Evolutionary conservation across 2,888 invertebrate genomes (phyloP), one percentile per base, ranked within the genome.

Genomic region (Phengaris arion): DNA sequence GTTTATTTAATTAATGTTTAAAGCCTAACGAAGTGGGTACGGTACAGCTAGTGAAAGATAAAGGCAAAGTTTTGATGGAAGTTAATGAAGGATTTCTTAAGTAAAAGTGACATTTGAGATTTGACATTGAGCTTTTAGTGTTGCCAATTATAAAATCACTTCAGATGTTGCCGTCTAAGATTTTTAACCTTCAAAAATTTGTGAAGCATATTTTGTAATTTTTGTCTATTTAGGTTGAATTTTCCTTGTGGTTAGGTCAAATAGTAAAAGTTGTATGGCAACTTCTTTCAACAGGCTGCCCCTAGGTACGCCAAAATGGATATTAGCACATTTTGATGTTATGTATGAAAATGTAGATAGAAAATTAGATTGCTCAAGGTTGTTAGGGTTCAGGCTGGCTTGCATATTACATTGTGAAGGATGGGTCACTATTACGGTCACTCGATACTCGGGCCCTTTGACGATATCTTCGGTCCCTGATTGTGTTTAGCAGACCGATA

Each of bases 101-200:
- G 52, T 52, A 9, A 35, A 45, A 35, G 35, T 64, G 35, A 12
- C 64, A n/a, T n/a, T n/a, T n/a, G n/a, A n/a, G n/a, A n/a, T n/a
- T n/a, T 64, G 35, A 12, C 64, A 12, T 45, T 13, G 13, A 64
- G 64, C 64, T 64, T 64, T 64, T 35, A 64, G 64, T 45, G 64
- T 12, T 45, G 45, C 64, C 64, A 64, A 64, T 59, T 64, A 64
- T 45, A 64, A 64, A 64, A 64, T 64, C 64, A 45, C 64, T 64
- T 64, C 12, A 13, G 64, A 45, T 45, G 64, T 45, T 64, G 64
- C 35, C 64, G 6, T 64, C 45, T 35, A 2, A 22, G 57, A 57
- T 57, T 57, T 57, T 59, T 22, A 22, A 59, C 59, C 22, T 8
- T 57, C 35, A 35, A 15, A 35, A 35, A 4, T 45, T 45, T 6